Evolutionary conservation across 2,797 vertebrate species (phyloP), one percentile per base, ranked within the genome.

Genomic region (Neosilurus hyrtlii): DNA sequence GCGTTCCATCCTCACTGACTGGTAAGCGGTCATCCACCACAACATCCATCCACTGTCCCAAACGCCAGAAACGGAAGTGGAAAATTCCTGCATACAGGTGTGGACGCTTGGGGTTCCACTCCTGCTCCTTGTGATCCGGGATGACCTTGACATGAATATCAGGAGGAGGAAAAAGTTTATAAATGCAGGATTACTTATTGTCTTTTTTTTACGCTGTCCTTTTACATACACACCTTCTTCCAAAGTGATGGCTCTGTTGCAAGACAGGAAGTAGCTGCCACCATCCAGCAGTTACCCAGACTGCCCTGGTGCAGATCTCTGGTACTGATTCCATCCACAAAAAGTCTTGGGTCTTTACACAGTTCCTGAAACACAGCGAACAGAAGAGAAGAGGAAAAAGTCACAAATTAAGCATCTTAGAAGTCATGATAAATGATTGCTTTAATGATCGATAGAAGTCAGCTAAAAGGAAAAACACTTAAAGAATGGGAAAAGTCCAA

Each of bases 231-330:
- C 24, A 93, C 92, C 90, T 92, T 91, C 81, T 93, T 95, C 95
- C 95, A 96, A 16, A 95, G 90, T 0, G 92, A 94, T 0, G 95
- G 92, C 85, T 95, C 94, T 0, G 93, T 94, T 0, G 95, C 94
- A 11, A 96, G 81, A 82, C 95, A 96, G 63, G 95, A 96, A 81
- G 94, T 95, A 52, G 95, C 95, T 0, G 95, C 95, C 78, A 96
- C 95, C 92, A 96, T 96, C 95, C 95, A 96, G 91, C 95, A 96
- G 90, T 96, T 96, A 61, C 95, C 95, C 92, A 96, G 91, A 86
- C 94, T 95, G 86, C 95, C 95, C 87, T 96, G 95, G 89, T 96
- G 94, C 79, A 96, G 84, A 90, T 96, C 95, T n/a, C 93, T 92
- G 14, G 95, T 94, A 90, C 95, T 96, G 88, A 96, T 94, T 81